Conservation (phyloP, 53 echinoderm and acorn worm genomes). For the Paracentrotus lividus region DNA sequence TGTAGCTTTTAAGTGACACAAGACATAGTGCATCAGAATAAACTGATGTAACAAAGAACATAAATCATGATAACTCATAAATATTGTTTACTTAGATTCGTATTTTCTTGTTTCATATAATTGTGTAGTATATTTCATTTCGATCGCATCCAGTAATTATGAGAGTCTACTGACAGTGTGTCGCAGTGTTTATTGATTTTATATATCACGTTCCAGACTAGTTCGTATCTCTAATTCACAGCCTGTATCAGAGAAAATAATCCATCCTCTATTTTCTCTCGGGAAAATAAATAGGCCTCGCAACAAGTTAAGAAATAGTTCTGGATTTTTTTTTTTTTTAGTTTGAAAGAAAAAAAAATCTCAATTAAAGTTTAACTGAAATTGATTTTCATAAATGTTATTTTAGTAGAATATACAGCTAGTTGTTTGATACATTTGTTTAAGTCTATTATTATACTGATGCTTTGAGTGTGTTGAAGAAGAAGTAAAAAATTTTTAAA, state of each 20-base stretch:
- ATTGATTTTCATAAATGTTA: too few species aligned
- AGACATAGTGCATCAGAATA: not conserved
- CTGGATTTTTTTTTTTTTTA: not conserved
- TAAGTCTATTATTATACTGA: too few species aligned
- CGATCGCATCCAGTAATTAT: not conserved
- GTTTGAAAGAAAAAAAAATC: too few species aligned
- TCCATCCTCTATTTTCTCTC: not conserved
- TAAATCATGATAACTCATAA: too few species aligned
- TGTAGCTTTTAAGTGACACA: not conserved
- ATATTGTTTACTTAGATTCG: not conserved
- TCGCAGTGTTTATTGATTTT: conserved; percentile 7
- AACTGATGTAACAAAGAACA: too few species aligned
- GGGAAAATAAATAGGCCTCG: not conserved
- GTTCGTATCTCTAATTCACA: conserved; percentile 5
- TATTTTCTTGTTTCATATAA: not conserved
- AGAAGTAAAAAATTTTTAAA: too few species aligned
- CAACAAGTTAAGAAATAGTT: not conserved
- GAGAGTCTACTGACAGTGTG: not conserved
- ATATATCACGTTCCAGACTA: not conserved
- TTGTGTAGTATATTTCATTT: not conserved
- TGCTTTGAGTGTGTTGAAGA: too few species aligned
- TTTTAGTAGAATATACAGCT: too few species aligned
- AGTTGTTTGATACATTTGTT: too few species aligned
- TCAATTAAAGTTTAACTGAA: too few species aligned
- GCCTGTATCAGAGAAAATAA: not conserved